A percentile compares a stretch with the other conserved stretches of the same genome.
Conservation (phyloP, 2,888 invertebrate species). For the Ormyrus nitidulus region DNA sequence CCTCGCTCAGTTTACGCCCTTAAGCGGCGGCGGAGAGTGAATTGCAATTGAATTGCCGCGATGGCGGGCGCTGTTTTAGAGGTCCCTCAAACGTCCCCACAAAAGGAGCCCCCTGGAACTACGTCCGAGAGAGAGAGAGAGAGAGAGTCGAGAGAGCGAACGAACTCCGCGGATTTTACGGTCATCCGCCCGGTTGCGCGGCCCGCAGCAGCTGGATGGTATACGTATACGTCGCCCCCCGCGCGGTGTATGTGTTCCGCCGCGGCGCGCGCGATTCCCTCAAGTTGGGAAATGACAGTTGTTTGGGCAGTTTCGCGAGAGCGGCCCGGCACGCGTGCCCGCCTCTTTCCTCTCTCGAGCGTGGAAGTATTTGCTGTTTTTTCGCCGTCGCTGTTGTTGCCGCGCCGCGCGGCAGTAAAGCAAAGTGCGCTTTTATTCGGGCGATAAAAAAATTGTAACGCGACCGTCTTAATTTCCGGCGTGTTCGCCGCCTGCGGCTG, state of each 20-base stretch:
- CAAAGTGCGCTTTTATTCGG: constrained; percentile 21
- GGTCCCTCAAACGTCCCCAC: neutral
- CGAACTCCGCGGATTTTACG: constrained; percentile 15
- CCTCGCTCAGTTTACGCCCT: constrained; percentile 16
- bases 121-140: no score
- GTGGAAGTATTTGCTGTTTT: neutral
- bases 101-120: neutral
- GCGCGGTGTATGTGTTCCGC: neutral
- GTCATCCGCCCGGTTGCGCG: neutral
- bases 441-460: constrained; percentile 38
- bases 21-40: neutral
- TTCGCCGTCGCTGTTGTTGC: neutral
- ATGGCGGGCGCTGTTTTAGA: neutral
- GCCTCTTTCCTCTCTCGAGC: no score
- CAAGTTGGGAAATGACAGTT: constrained; percentile 19
- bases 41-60: constrained; percentile 24
- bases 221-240: neutral
- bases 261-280: neutral
- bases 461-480: constrained; percentile 36
- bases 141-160: no score
- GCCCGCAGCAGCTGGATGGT: neutral
- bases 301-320: constrained; percentile 36
- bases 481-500: neutral
- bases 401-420: constrained; percentile 23
- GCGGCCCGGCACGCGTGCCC: neutral